Evolutionary conservation across 1,140 invertebrate species (phyloP), one percentile per base, ranked within the genome.

Genomic region (Saccostrea echinata): DNA sequence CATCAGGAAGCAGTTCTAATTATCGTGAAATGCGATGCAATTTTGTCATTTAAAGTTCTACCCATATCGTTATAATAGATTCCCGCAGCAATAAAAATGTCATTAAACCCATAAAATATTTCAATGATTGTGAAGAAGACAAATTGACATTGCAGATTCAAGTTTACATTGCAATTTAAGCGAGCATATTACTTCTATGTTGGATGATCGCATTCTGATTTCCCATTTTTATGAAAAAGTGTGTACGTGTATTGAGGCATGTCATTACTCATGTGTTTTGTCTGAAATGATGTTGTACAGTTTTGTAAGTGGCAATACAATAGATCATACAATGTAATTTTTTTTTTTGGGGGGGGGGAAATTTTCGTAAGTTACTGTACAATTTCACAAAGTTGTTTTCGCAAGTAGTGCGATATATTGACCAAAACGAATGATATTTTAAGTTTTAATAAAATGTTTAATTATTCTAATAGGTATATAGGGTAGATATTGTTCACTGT

Each of bases 1-100:
- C 68, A 76, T 30, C 68, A 76, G 68, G 68, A 76, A 76, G 68
- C 27, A 30, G 12, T 76, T 76, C 33, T 76, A 76, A 76, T 76
- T 33, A 76, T 76, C 30, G 27, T 27, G 27, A 76, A 76, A 76
- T 27, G 9, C 68, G 68, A 16, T 27, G 27, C 68, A 30, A 76
- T 76, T 76, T 76, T 16, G 57, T 64, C 21, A 21, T 64, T 43
- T 24, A 64, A 76, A 76, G 68, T 76, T 76, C 24, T 33, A 30
- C 13, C 33, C 68, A 30, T 24, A 76, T 76, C 68, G 27, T 30
- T 76, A 33, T 76, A 27, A 18, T 16, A 76, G 30, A 30, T 30
- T 0, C 27, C 11, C 3, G 68, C 11, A 27, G 68, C 68, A 71
- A 71, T 76, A 27, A 76, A 76, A 76, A 76, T 76, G 68, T 18